Evolutionary conservation across 2,888 invertebrate species (phyloP), one percentile per base, ranked within the genome.

Genomic region (Orthosia gothica): DNA sequence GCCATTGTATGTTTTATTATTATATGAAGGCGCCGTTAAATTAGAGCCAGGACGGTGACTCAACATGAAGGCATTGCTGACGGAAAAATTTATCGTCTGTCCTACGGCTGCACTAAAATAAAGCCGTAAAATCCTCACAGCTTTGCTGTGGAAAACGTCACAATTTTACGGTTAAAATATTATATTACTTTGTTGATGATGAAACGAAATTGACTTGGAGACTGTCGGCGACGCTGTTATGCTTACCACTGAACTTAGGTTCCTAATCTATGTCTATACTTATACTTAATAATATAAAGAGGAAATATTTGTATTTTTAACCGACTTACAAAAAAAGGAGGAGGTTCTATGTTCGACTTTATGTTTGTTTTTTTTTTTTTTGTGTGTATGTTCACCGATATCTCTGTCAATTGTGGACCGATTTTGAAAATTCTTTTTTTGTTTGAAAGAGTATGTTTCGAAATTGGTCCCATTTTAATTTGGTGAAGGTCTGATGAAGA

Each of bases 91-190:
- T 89, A 90, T 88, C 76, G 83, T 72, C 77, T 74, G 79, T 79
- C 81, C 83, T 82, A 82, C 55, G 82, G 79, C 78, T 87, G 87
- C 89, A 86, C 85, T 90, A 88, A 91, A 90, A 90, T 83, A 68
- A 74, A 75, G 79, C 72, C 85, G 77, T 90, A 87, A 90, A 90
- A 84, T 79, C 79, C 82, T 79, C 65, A 74, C 79, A 77, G 67
- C 74, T 73, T 70, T 70, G 75, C 68, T 65, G 64, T 52, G 54
- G 77, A 82, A 87, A 85, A 83, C 74, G 71, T 72, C 83, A 77
- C 70, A 70, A 80, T 80, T 89, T 88, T 86, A 88, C 75, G 82
- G 79, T 76, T 79, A 79, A 85, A 86, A 86, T 86, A 83, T 86
- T 79, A 83, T 75, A 82, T 86, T 83, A 89, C 84, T 83, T 86